These are phyloP conservation scores for Urocynchramus pylzowi DNA, from an alignment of 2,113 vertebrate genomes.

Conservation along the genomic window DNA sequence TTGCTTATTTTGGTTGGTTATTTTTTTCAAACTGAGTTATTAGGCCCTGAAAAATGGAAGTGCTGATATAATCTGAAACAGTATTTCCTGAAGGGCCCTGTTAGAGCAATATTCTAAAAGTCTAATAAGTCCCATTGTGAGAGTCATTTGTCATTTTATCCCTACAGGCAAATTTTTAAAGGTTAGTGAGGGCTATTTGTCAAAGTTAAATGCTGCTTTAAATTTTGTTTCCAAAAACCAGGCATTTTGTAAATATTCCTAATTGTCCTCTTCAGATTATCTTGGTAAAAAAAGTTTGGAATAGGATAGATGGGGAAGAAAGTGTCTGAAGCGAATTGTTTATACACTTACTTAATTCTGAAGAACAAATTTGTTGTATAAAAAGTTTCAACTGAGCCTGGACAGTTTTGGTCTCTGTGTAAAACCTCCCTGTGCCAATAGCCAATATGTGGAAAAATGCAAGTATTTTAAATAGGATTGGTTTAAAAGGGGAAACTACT, in stretches of 20 bases:
- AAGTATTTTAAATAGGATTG: not conserved
- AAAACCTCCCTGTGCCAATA: not conserved
- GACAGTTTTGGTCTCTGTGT: not conserved
- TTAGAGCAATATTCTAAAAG: constrained; percentile 21
- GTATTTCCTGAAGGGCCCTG: constrained; percentile 40
- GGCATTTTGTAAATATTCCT: not conserved
- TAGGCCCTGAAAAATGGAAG: constrained; percentile 46
- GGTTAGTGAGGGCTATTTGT: constrained; percentile 43
- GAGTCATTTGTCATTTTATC: constrained; percentile 59
- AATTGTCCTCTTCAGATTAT: not conserved
- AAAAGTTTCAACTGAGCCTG: not conserved
- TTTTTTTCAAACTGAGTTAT: constrained; percentile 16
- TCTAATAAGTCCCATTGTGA: constrained; percentile 38
- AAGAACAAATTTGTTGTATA: not conserved
- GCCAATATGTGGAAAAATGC: not conserved
- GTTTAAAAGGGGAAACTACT: not conserved
- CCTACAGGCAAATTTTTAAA: constrained; percentile 43
- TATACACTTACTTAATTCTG: not conserved
- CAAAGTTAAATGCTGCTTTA: constrained; percentile 38
- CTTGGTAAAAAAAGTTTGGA: not conserved
- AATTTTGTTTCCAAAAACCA: constrained; percentile 6
- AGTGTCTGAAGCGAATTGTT: not conserved
- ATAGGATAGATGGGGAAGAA: not conserved
- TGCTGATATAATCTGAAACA: constrained; percentile 51
- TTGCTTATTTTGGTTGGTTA: not conserved